Evolutionary conservation across 2,113 vertebrate genomes (phyloP), one percentile per base, ranked within the genome.

Genomic region (Phodopus roborovskii): DNA sequence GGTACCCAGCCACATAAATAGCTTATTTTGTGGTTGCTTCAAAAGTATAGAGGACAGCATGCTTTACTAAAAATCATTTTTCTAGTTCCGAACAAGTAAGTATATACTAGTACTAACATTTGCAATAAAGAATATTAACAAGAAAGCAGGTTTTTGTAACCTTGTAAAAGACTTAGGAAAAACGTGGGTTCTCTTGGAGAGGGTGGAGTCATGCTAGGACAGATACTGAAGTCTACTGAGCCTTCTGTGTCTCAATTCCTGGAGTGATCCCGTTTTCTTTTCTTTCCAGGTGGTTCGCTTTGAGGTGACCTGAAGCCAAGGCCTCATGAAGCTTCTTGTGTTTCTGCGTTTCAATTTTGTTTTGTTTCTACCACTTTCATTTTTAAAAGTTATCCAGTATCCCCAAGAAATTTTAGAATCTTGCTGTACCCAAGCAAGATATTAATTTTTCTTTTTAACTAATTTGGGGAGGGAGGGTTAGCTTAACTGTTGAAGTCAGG

Each of bases 201-300:
- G 45, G 73, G 33, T 77, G 20, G 22, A 82, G 4, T 26, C 42
- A 6, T 79, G n/a, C 48, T 39, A 50, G n/a, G 50, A 28, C 58
- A 9, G 62, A 36, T 58, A 9, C 45, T 78, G 8, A 33, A 42
- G 74, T 92, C 92, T 97, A 10, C 42, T 95, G 0, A 62, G 15
- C 56, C 15, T 94, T 1, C 1, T 91, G 68, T 64, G 62, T 94
- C 6, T 17, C 81, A 5, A 20, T 96, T 92, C 97, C 84, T 4
- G 12, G 96, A 56, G 0, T 99, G 97, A 99, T 97, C 86, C 87
- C 87, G 56, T 96, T 98, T 96, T 98, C 97, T 94, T 98, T 98
- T 98, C 97, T 98, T 98, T 98, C 45, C 98, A 99, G 98, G 98
- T 97, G 96, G 73, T 98, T 98, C 97, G 92, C 92, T 97, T 96